These are phyloP conservation scores for Camponotus floridanus DNA, from an alignment of 1,140 invertebrate species.

Conservation along the genomic window DNA sequence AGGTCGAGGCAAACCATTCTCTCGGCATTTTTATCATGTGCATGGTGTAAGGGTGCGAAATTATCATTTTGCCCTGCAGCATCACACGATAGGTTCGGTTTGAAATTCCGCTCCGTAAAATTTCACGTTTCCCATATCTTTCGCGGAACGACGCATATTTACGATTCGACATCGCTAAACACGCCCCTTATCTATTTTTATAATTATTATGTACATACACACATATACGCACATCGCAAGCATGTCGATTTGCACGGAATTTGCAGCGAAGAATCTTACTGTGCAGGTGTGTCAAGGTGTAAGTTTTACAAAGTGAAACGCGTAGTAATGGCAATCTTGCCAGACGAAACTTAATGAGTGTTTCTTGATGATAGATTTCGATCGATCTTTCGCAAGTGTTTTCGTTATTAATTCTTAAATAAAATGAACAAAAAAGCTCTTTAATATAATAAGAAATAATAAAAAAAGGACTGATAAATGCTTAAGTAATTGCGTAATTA, in stretches of 20 bases:
- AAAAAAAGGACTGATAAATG: neutral
- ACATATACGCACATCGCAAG: neutral
- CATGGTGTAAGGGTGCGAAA: neutral
- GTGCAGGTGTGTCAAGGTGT: neutral
- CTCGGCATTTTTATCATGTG: conserved; percentile 19
- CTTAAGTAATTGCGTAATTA: neutral
- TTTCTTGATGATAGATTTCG: neutral
- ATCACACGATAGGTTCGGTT: neutral
- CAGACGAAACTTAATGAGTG: neutral
- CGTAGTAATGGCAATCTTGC: too few relatives aligned
- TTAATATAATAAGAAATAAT: neutral
- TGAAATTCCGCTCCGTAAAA: conserved; percentile 5
- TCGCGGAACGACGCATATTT: conserved; percentile 5
- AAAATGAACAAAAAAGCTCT: neutral
- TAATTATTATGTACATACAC: neutral
- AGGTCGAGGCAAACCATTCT: conserved; percentile 1
- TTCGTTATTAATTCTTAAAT: neutral
- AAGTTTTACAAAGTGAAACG: neutral
- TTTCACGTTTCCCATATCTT: conserved; percentile 20
- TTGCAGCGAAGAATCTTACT: neutral
- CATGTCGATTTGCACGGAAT: neutral
- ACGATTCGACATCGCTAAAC: conserved; percentile 57
- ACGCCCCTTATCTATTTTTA: conserved; percentile 48
- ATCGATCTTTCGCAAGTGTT: neutral
- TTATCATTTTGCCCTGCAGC: conserved; percentile 20